Percentiles rank a stretch among this genome's conserved stretches.
Evolutionary conservation across 2,888 invertebrate genomes (phyloP).

Genomic region (Cerastis rubricosa): DNA sequence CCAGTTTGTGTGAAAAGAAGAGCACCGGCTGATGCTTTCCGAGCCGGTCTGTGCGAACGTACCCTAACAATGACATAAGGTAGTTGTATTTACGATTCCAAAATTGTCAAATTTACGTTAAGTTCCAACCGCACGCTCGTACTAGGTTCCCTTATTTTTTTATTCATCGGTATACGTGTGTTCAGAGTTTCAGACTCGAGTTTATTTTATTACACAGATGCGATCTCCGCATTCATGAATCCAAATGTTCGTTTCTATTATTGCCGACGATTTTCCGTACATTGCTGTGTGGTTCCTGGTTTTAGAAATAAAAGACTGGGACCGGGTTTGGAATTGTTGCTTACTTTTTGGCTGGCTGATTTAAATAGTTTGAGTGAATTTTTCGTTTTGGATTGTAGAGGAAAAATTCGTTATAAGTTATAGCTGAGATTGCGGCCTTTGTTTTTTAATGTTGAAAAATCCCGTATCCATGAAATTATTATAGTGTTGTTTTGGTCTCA

Average conservation of each 20-base stretch:
- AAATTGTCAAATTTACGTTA: background rate
- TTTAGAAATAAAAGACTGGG: slow-evolving; percentile 53
- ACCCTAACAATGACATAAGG: background rate
- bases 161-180: slow-evolving; percentile 62
- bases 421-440: background rate
- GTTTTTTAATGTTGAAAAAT: background rate
- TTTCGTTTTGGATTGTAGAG: background rate
- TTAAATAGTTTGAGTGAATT: slow-evolving; percentile 36
- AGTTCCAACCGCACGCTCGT: background rate
- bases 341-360: slow-evolving; percentile 39
- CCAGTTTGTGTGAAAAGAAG: too few species aligned
- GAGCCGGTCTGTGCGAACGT: too few species aligned
- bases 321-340: slow-evolving; percentile 25
- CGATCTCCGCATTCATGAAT: slow-evolving; percentile 77
- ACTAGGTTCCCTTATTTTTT: slow-evolving; percentile 40
- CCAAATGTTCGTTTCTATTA: slow-evolving; percentile 76
- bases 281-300: slow-evolving; percentile 52
- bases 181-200: slow-evolving; percentile 44
- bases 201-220: slow-evolving; percentile 70
- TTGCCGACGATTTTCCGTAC: slow-evolving; percentile 67
- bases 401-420: background rate
- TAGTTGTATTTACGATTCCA: background rate
- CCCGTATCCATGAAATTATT: background rate
- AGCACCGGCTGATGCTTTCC: too few species aligned
- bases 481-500: background rate